These are phyloP conservation scores for Lamellibrachia columna DNA, from an alignment of 2,888 invertebrate species.

Conservation along the genomic window DNA sequence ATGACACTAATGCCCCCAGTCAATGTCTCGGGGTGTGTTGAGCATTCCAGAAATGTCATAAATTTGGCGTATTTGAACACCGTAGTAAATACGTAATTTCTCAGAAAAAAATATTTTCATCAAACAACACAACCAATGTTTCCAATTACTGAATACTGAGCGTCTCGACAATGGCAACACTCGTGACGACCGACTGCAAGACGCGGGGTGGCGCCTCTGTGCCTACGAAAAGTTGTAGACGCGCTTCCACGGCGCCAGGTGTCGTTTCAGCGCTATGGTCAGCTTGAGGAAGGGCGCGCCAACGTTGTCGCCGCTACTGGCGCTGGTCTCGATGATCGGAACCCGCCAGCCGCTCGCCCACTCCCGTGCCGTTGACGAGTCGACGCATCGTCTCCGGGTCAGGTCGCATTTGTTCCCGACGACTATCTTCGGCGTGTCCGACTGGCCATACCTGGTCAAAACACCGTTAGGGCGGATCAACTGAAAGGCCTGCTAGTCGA, in stretches of 20 bases:
- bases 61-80: background rate
- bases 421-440: conserved; percentile 36
- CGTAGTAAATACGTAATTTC: background rate
- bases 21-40: background rate
- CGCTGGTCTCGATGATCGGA: conserved; percentile 35
- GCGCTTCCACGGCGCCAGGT: conserved; percentile 39
- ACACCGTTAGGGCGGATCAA: too few relatives aligned
- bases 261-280: conserved; percentile 36
- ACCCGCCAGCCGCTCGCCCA: conserved; percentile 41
- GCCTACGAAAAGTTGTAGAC: conserved; percentile 35
- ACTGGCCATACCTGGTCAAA: conserved; percentile 21
- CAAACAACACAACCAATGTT: background rate
- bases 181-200: background rate
- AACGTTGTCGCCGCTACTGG: conserved; percentile 31
- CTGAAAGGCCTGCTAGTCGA: too few relatives aligned
- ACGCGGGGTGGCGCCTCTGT: background rate
- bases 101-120: background rate
- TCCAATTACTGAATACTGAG: background rate
- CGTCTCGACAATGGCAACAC: background rate
- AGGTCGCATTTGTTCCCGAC: conserved; percentile 39
- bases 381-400: conserved; percentile 27
- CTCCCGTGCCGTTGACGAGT: conserved; percentile 26
- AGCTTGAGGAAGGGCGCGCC: conserved; percentile 34
- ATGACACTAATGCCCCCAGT: background rate
- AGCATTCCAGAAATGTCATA: background rate